These are phyloP conservation scores for Euplexia lucipara DNA, from an alignment of 2,888 invertebrate genomes.

Conservation along the genomic window DNA sequence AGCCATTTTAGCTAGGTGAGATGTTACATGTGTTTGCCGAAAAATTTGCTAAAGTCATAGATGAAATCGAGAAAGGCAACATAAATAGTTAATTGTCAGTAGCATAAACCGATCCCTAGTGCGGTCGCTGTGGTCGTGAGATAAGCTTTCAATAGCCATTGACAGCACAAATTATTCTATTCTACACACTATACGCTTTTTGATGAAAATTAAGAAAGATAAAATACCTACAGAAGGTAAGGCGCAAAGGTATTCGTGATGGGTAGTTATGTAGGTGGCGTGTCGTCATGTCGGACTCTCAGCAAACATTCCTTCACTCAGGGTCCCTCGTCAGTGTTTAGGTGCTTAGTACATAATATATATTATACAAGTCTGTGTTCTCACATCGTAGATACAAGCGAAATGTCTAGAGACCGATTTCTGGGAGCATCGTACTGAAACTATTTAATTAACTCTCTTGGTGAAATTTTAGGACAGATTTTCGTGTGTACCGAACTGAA, in stretches of 20 bases:
- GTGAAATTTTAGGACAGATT: background rate
- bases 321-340: background rate
- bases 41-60: background rate
- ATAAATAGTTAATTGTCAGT: background rate
- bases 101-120: background rate
- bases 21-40: too few relatives aligned
- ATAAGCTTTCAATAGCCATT: background rate
- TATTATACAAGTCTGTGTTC: background rate
- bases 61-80: background rate
- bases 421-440: background rate
- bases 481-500: background rate
- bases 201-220: background rate
- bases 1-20: too few relatives aligned
- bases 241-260: too few relatives aligned
- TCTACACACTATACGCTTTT: background rate
- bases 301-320: background rate
- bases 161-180: background rate
- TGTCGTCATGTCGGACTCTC: background rate
- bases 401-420: background rate
- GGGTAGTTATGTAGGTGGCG: too few relatives aligned
- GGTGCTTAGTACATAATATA: background rate
- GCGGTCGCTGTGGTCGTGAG: background rate
- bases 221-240: background rate
- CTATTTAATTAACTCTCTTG: slow-evolving; percentile 6
- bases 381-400: background rate